Base-by-base conservation (phyloP, 2,888 invertebrate species). In the Eupithecia subfuscata region DNA sequence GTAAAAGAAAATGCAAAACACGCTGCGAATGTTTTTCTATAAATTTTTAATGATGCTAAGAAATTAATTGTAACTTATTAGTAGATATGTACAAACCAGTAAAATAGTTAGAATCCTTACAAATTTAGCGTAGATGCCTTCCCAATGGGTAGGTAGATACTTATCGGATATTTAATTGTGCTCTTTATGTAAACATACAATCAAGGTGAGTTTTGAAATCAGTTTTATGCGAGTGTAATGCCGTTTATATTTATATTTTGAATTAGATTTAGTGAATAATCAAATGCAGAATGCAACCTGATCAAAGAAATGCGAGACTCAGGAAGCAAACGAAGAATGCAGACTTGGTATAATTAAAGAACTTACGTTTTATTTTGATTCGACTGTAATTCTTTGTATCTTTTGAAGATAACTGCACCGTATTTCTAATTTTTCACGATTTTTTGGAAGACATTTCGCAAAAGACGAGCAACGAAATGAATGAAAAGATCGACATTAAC, bases 381-480 rank as follows among this genome's bases (percentile, higher is more conserved):
- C 11, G 37, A 74, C 34, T 52, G 45, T 34, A 69, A 69, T 25
- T 45, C 40, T 43, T 67, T 70, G 34, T 30, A 45, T 70, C 45
- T 74, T 69, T 72, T 40, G 56, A 74, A 63, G 71, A 71, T 52
- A 71, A 60, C 60, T 74, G 71, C 74, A 71, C 72, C 73, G 70
- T 75, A 76, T 78, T 78, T 75, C 74, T 64, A 76, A 73, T 7
- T 74, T 77, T 79, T 79, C 71, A 75, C 76, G 77, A 78, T 69
- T 78, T 78, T 76, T 76, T 73, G 75, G 73, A 78, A 76, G 79
- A 78, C 77, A 74, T 75, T 75, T 75, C 79, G 72, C 74, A 77
- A 75, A 60, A 69, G 77, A 78, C 74, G 75, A 78, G 69, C 63
- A 74, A 30, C 48, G 65, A 68, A 76, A 67, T 63, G 70, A 69